Percentiles rank a stretch among this genome's conserved stretches.
Evolutionary conservation across 2,797 vertebrate genomes (phyloP).

Genomic region (Peromyscus melanophrys): DNA sequence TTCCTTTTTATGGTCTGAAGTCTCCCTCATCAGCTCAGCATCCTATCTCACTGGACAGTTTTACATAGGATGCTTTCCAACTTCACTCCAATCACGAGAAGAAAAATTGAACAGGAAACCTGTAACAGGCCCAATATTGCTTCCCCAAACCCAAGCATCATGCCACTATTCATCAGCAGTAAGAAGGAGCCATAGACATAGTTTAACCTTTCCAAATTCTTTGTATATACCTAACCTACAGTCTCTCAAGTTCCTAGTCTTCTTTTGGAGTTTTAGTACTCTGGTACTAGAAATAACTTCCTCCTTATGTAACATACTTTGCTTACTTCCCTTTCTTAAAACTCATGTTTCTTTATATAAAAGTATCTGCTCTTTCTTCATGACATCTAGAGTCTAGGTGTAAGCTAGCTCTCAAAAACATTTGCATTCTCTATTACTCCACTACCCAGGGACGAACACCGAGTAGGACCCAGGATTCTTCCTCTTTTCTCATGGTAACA

Average conservation of each 20-base stretch:
- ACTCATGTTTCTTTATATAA: not conserved
- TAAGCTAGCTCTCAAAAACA: not conserved
- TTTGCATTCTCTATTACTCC: not conserved
- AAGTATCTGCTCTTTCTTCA: not conserved
- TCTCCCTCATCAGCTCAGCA: not conserved
- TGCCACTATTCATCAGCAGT: not conserved
- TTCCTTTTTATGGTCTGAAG: not conserved
- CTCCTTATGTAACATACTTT: not conserved
- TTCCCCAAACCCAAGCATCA: not conserved
- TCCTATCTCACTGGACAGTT: not conserved
- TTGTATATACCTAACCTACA: not conserved
- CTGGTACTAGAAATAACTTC: not conserved
- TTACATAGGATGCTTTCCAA: not conserved
- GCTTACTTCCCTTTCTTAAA: not conserved
- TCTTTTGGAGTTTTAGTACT: not conserved
- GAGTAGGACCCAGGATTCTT: not conserved
- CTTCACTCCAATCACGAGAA: not conserved
- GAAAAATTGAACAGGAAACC: not conserved
- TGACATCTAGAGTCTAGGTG: not conserved
- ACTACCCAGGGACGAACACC: rapidly evolving
- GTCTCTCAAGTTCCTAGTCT: not conserved
- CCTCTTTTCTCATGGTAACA: not conserved
- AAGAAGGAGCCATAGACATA: not conserved
- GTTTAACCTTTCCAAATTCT: not conserved
- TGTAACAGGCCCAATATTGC: not conserved